Conservation (phyloP, 2,113 vertebrate genomes). For the Perca schrenkii region DNA sequence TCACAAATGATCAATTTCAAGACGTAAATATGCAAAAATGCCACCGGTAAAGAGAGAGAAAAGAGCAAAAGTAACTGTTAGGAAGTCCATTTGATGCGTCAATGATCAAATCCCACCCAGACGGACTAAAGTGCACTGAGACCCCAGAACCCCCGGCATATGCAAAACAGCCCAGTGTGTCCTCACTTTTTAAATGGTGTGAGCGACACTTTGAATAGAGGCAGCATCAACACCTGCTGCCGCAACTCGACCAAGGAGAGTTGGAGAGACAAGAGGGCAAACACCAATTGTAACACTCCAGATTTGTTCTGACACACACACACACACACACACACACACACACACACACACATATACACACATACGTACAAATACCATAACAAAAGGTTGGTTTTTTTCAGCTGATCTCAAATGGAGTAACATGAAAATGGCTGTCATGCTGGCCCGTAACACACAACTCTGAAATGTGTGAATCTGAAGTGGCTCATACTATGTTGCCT, state of each 20-base stretch:
- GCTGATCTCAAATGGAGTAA: neutral
- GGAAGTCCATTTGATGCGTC: conserved; percentile 79
- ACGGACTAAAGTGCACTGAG: conserved; percentile 42
- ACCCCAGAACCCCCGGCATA: conserved; percentile 63
- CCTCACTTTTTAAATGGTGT: conserved; percentile 85
- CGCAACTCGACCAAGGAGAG: conserved; percentile 55
- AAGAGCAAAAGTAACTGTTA: conserved; percentile 37
- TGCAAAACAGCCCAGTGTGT: conserved; percentile 76
- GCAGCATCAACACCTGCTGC: conserved; percentile 80
- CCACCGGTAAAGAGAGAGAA: neutral
- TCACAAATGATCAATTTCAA: neutral
- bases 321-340: conserved; percentile 33
- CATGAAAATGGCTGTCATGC: neutral
- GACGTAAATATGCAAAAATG: neutral
- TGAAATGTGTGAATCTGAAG: neutral
- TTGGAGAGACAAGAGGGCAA: conserved; percentile 64
- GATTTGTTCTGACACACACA: conserved; percentile 44
- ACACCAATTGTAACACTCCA: conserved; percentile 68
- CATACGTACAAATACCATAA: neutral
- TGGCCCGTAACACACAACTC: neutral
- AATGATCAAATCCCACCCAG: conserved; percentile 66
- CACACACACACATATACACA: neutral
- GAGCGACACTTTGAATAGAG: conserved; percentile 78
- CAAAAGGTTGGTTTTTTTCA: conserved; percentile 1
- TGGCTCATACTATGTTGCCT: neutral